A percentile compares a stretch with the other conserved stretches of the same genome.
phyloP scores from a whole-genome alignment of 2,888 invertebrate genomes.

The Coecobrya sp. region DNA sequence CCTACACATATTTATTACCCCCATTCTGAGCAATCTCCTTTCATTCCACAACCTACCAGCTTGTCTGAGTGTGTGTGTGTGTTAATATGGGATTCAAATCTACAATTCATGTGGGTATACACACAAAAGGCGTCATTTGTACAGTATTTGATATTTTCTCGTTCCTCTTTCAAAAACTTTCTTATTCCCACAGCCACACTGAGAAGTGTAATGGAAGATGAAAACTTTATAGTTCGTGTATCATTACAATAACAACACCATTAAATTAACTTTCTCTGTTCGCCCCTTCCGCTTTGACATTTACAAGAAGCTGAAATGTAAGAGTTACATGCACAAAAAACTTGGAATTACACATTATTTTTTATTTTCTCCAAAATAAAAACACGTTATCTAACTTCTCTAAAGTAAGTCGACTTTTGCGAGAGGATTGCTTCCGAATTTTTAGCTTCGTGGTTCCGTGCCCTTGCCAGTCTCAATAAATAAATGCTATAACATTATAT shows the following conservation, averaged over 20 bases:
- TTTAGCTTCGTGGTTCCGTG: neutral
- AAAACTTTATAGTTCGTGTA: slow-evolving; percentile 6
- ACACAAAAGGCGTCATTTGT: slow-evolving; percentile 17
- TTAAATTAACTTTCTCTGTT: slow-evolving; percentile 53
- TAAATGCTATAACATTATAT: neutral
- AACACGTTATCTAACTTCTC: slow-evolving; percentile 34
- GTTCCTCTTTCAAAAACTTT: slow-evolving; percentile 18
- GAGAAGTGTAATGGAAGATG: neutral
- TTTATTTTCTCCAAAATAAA: slow-evolving; percentile 2
- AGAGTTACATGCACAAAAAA: neutral
- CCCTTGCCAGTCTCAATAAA: neutral
- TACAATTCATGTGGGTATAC: slow-evolving; percentile 35
- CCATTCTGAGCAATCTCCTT: slow-evolving; percentile 19
- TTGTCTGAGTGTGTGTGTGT: neutral
- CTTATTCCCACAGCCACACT: slow-evolving; percentile 1
- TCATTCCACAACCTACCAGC: slow-evolving; percentile 2
- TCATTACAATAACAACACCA: slow-evolving; percentile 49
- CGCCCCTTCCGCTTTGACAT: slow-evolving; percentile 14
- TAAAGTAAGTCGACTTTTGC: neutral
- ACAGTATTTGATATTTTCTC: neutral
- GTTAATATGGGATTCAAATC: slow-evolving; percentile 35
- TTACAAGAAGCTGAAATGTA: neutral
- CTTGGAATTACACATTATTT: neutral
- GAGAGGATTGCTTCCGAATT: neutral
- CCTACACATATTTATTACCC: slow-evolving; percentile 42